Percentiles rank a stretch among this genome's conserved stretches.
phyloP scores from a whole-genome alignment of 2,797 vertebrate species.

The Bovichtus diacanthus region DNA sequence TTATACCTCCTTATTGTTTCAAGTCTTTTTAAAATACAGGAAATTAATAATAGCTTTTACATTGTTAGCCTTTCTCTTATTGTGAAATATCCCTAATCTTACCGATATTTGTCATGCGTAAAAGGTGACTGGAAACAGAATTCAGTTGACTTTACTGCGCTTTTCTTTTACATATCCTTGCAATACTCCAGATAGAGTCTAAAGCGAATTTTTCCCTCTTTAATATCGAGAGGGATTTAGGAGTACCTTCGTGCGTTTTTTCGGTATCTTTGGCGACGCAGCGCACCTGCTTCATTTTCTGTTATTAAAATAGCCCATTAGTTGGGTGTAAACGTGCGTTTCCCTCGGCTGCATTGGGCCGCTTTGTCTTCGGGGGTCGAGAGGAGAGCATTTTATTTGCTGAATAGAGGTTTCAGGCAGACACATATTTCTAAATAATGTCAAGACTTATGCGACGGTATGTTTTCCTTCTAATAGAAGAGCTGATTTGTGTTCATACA shows the following conservation, averaged over 20 bases:
- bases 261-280: conserved; percentile 11
- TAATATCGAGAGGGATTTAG: neutral
- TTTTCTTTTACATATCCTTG: neutral
- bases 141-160: fast-evolving
- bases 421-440: neutral
- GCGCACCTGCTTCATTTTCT: conserved; percentile 29
- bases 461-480: neutral
- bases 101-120: neutral
- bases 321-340: neutral
- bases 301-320: neutral
- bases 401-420: neutral
- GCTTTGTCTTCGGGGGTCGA: neutral
- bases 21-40: neutral
- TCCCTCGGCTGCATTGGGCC: neutral
- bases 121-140: neutral
- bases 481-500: neutral
- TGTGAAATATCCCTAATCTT: neutral
- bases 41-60: neutral
- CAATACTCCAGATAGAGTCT: neutral
- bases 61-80: neutral
- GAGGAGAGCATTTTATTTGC: neutral
- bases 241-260: conserved; percentile 10
- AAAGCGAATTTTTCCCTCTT: neutral
- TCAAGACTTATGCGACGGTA: neutral
- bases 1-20: neutral